Conservation (phyloP, 2,797 vertebrate genomes). For the Babyrousa celebensis region DNA sequence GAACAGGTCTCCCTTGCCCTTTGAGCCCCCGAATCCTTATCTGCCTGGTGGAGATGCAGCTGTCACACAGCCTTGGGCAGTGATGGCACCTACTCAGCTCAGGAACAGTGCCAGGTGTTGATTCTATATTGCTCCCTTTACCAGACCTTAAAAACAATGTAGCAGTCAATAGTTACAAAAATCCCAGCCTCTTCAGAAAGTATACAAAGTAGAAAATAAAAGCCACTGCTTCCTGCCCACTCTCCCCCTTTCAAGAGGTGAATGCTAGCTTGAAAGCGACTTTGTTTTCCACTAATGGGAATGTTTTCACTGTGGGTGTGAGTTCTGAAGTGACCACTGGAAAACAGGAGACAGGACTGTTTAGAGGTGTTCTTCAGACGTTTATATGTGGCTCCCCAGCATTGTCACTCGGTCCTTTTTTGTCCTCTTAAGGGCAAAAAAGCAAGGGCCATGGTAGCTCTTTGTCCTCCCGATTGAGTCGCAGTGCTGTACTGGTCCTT, state of each 20-base stretch:
- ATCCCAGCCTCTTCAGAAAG: not conserved
- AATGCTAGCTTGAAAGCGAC: not conserved
- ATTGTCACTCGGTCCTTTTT: not conserved
- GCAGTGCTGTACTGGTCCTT: fast-evolving
- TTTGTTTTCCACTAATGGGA: not conserved
- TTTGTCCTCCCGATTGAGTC: not conserved
- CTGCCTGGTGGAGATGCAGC: not conserved
- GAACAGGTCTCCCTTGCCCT: not conserved
- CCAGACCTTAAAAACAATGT: not conserved
- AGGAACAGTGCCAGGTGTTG: fast-evolving
- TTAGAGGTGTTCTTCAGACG: not conserved
- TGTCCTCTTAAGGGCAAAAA: not conserved
- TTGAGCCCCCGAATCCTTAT: constrained; percentile 1
- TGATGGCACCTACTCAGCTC: no score
- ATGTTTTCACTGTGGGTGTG: not conserved
- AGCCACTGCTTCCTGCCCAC: not conserved
- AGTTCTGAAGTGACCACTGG: not conserved
- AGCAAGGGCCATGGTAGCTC: fast-evolving
- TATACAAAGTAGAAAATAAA: not conserved
- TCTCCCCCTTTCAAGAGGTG: not conserved
- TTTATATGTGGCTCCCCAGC: not conserved
- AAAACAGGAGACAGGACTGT: not conserved
- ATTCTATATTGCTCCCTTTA: not conserved
- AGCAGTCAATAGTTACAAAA: not conserved
- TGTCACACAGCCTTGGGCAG: not conserved